Conservation (phyloP, 2,797 vertebrate genomes). For the Lagodon rhomboides region DNA sequence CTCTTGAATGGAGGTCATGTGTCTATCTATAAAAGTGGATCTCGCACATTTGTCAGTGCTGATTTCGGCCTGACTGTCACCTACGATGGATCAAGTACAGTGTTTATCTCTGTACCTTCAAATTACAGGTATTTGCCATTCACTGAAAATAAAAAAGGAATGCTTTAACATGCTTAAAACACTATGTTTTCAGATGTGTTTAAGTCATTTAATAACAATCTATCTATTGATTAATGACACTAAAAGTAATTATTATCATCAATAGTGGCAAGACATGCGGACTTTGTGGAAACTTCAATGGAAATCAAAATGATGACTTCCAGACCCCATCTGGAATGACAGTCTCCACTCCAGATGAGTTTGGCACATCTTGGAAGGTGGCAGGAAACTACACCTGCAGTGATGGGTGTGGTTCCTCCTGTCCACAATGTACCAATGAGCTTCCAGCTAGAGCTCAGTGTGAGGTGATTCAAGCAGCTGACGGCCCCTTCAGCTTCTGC, state of each 20-base stretch:
- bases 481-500: conserved; percentile 84
- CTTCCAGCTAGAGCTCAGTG: conserved; percentile 63
- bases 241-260: background rate
- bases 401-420: conserved; percentile 66
- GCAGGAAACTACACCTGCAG: conserved; percentile 64
- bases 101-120: conserved; percentile 79
- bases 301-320: conserved; percentile 83
- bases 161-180: too few relatives aligned
- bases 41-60: conserved; percentile 65
- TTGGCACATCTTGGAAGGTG: conserved; percentile 83
- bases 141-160: too few relatives aligned
- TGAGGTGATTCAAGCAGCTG: conserved; percentile 68
- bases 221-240: background rate
- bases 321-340: conserved; percentile 52
- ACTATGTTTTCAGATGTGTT: too few relatives aligned
- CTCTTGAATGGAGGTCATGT: conserved; percentile 69
- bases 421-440: conserved; percentile 57
- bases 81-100: conserved; percentile 77
- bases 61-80: conserved; percentile 82
- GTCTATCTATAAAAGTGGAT: conserved; percentile 79
- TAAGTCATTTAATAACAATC: too few relatives aligned
- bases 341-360: conserved; percentile 51
- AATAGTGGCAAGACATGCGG: conserved; percentile 78
- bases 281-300: conserved; percentile 89
- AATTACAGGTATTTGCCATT: conserved; percentile 65